Evolutionary conservation across 37 sponge, comb jelly and placozoan species (phyloP), one percentile per base, ranked within the genome.

Genomic region (Haliclona indistincta): DNA sequence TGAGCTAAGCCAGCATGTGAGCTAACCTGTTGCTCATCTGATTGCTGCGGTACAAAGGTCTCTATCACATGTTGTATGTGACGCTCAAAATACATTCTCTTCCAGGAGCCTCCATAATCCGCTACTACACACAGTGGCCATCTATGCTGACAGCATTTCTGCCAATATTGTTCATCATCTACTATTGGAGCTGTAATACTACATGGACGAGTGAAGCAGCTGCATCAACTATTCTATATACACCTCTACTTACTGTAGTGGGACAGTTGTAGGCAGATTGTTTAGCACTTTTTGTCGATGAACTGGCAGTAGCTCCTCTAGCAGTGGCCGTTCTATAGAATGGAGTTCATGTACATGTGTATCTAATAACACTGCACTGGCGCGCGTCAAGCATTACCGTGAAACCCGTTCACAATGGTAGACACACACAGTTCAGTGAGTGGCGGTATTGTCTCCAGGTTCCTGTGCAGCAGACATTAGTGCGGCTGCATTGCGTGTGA

Each of bases 61-160:
- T 97, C 97, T 34, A 97, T 60, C 19, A 68, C 36, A 26, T 93
- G 93, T 65, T 93, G 81, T 30, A 85, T 41, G 63, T 97, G 76
- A 49, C 92, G 78, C 68, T 97, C 92, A 76, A 97, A 94, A 56
- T 68, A 93, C 97, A 97, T 93, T 63, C 86, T 87, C 80, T 94
- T 97, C 97, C 97, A 97, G n/a, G 42, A 54, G 30, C 69, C 43
- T 41, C 73, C 81, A 62, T 97, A 79, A n/a, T 74, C 69, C 33
- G 64, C 66, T 11, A 88, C 71, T 53, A 94, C 89, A 76, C 97
- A 97, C 15, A 94, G 74, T 17, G 63, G 32, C 97, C 97, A 97
- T 23, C 95, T 77, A 0, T 75, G 33, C 35, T 80, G 76, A 45
- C 95, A 97, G 66, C 97, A 84, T 38, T 88, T 68, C 78, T 90